Evolutionary conservation across 2,113 vertebrate species (phyloP), one percentile per base, ranked within the genome.

Genomic region (Lepus europaeus): DNA sequence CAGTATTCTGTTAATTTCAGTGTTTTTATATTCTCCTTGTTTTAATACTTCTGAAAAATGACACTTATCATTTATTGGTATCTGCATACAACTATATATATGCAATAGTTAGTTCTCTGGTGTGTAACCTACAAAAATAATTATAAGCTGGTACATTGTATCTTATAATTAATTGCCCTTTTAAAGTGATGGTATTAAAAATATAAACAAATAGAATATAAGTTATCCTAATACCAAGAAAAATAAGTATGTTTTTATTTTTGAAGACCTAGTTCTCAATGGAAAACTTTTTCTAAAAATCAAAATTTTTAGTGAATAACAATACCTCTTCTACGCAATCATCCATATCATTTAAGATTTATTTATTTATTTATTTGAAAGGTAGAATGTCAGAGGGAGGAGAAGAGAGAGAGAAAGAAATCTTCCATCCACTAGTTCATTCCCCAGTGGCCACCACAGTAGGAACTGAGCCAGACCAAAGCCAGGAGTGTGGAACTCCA

Each of bases 261-360:
- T 90, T 73, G 33, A 72, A 76, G 92, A 16, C 45, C 61, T 95
- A 39, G 17, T 90, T 90, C 77, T 94, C 64, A 92, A 93, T 22
- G 69, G 13, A 91, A 96, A 94, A 73, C 77, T 73, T 92, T 87
- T 79, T 29, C 61, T 20, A 93, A 83, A 80, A 90, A 56, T 27
- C 36, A 81, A 22, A 59, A 13, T n/a, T 73, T 77, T 80, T 84
- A 87, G 33, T 76, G 59, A 85, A 70, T 82, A 74, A 59, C 51
- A 84, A 82, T 61, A 39, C 19, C 1, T 73, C 69, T 90, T 88
- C 23, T 6, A 33, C 69, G 36, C 82, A 86, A 45, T 87, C 36
- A 63, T 49, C 25, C 5, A 31, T 59, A 53, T 93, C 36, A 45
- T 45, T 45, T 45, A 45, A 45, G 45, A 45, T 45, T 45, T 45